Evolutionary conservation across 2,797 vertebrate species (phyloP), one percentile per base, ranked within the genome.

Genomic region (Balearica regulorum): DNA sequence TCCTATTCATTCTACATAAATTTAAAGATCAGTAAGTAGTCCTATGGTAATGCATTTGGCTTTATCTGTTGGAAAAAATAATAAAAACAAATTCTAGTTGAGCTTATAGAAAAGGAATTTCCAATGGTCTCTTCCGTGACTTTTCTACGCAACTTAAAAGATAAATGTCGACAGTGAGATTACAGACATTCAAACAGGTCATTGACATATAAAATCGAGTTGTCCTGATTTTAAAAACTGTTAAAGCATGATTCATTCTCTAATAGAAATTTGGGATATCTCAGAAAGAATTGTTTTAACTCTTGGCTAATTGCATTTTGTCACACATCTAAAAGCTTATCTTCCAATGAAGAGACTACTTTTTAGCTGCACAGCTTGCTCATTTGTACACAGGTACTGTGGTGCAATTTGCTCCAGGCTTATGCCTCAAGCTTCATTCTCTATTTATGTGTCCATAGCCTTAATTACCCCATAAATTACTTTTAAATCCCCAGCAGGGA

Each of bases 391-490:
- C 9, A 39, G 39, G 17, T 69, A 55, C 33, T 9, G 1, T 35
- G 43, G 22, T 76, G 37, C 43, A 51, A 19, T 92, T 83, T 62
- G 11, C 22, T 82, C 13, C 33, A 58, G 70, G 54, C 10, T 62
- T 82, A 41, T 20, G 13, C 35, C 62, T 93, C n/a, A 55, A 48
- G 61, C 73, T 93, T 96, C 77, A 35, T 35, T 81, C 87, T 88
- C 25, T 48, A 19, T 54, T 54, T 54, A 9, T 22, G 6, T 88
- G 65, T 79, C 43, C 18, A 4, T 87, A 87, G 35, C 66, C 46
- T 92, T 93, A 92, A 93, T 92, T 96, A 94, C 39, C 83, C n/a
- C 49, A 65, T 79, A 91, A 91, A 97, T 96, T 89, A 60, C 78
- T 60, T 84, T 41, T 53, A 90, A 82, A 68, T 90, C 51, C 25